Evolutionary conservation across 2,888 invertebrate species (phyloP).

Genomic region (Drosophila ustulata): DNA sequence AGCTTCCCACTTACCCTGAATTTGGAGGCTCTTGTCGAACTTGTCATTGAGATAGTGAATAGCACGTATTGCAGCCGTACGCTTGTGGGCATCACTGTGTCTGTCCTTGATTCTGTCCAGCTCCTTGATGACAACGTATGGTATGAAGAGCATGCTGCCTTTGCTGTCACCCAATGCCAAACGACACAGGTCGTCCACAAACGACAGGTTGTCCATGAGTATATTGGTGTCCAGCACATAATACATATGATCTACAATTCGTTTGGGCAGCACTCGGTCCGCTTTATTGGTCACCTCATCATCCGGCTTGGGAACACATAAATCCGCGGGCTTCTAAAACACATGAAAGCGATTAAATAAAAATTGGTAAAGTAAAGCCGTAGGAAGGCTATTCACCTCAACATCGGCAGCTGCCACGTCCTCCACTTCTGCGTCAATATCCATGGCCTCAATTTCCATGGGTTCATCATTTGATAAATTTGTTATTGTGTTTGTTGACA

Average conservation of each 20-base stretch:
- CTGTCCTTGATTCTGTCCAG: conserved; percentile 85
- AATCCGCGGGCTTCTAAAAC: neutral
- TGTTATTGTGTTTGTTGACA: neutral
- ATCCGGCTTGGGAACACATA: neutral
- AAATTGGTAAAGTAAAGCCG: neutral
- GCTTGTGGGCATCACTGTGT: conserved; percentile 49
- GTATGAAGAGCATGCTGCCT: conserved; percentile 84
- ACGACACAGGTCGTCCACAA: conserved; percentile 82
- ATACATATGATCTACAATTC: conserved; percentile 74
- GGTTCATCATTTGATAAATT: conserved; percentile 26
- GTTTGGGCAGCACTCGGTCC: conserved; percentile 62
- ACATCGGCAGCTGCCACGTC: neutral
- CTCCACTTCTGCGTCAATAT: conserved; percentile 68
- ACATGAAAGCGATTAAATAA: neutral
- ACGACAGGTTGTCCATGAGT: conserved; percentile 84
- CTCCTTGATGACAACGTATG: conserved; percentile 86
- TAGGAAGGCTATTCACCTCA: neutral
- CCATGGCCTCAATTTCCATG: conserved; percentile 68
- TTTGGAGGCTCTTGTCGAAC: conserved; percentile 63
- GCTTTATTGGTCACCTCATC: neutral
- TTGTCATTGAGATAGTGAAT: conserved; percentile 79
- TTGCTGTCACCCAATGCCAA: conserved; percentile 72
- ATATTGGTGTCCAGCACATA: conserved; percentile 86
- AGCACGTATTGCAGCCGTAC: conserved; percentile 65
- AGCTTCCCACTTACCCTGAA: conserved; percentile 65